Base-by-base conservation (phyloP, 2,113 vertebrate genomes). In the Oncorhynchus kisutch region DNA sequence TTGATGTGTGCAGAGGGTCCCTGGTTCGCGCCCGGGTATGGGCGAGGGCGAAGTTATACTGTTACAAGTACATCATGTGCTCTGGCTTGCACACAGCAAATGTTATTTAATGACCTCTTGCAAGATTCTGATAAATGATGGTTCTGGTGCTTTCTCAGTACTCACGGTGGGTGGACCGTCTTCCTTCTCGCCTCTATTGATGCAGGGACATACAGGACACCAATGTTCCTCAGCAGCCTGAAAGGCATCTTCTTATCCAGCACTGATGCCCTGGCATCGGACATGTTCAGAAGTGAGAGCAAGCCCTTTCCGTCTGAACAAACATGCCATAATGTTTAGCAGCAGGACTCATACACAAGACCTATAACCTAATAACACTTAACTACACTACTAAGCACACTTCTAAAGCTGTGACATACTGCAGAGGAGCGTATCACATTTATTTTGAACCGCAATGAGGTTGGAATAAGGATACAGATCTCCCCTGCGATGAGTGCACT, bases 381-480 rank as follows among this genome's bases (percentile, higher is more conserved):
- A 60, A 60, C 16, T 60, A 60, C 59, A 20, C 59, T 60, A 60
- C 59, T n/a, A 60, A 60, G 59, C n/a, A 14, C 59, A 60, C 18
- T 60, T 60, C 16, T n/a, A n/a, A 22, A n/a, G 59, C 4, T 51
- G 49, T 51, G 49, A 16, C 49, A 16, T 51, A 51, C 49, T 51
- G 49, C 39, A 39, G 39, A 39, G 39, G 39, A 51, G 49, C 2
- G 49, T 51, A 51, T 51, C 49, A 16, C 49, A 51, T 3, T 51
- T 51, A 4, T 14, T 51, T 16, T 51, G 66, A 27, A 6, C 22
- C 7, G 16, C 8, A n/a, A 13, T 45, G 18, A 13, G 3, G 22
- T 22, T 59, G 54, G 11, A 14, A 16, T 79, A 94, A 95, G 94
- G 95, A 96, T 96, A 96, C 95, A 95, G 0, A 90, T 75, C 6